Conservation (phyloP, 2,888 invertebrate genomes). For the Poecilus cupreus region DNA sequence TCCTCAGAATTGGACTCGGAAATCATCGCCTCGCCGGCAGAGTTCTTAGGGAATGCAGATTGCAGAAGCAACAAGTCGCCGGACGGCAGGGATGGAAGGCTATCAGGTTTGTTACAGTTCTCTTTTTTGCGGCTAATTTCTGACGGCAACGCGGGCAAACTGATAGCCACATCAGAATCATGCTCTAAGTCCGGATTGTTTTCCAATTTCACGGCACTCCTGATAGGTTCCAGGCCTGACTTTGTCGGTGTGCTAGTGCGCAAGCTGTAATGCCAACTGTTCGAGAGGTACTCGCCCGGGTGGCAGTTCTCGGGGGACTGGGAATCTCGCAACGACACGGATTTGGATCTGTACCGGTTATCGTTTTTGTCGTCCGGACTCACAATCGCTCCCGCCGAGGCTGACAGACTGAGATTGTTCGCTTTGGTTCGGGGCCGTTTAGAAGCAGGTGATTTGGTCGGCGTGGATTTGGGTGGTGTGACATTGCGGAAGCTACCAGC, state of each 20-base stretch:
- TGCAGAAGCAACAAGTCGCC: conserved; percentile 63
- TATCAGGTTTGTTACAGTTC: conserved; percentile 44
- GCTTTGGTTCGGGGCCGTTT: conserved; percentile 72
- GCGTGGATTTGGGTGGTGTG: conserved; percentile 71
- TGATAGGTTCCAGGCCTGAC: conserved; percentile 68
- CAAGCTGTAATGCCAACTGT: conserved; percentile 64
- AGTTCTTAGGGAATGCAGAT: conserved; percentile 76
- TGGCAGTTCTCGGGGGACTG: conserved; percentile 62
- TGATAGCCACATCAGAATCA: conserved; percentile 66
- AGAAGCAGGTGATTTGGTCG: conserved; percentile 69
- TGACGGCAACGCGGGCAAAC: conserved; percentile 70
- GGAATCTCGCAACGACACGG: conserved; percentile 68
- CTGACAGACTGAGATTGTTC: conserved; percentile 72
- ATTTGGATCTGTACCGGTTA: conserved; percentile 71
- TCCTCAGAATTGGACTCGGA: conserved; percentile 79
- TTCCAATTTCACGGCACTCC: conserved; percentile 65
- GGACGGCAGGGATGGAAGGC: conserved; percentile 55
- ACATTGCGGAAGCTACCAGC: conserved; percentile 76
- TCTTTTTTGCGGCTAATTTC: conserved; percentile 69
- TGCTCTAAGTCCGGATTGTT: conserved; percentile 65
- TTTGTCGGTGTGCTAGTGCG: conserved; percentile 65
- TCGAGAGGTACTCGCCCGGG: conserved; percentile 62
- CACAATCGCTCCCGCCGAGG: conserved; percentile 74
- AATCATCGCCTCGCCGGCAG: conserved; percentile 82
- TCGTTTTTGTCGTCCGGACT: conserved; percentile 68